These are phyloP conservation scores for Polypedilum vanderplanki DNA, from an alignment of 1,140 invertebrate species.

Conservation along the genomic window DNA sequence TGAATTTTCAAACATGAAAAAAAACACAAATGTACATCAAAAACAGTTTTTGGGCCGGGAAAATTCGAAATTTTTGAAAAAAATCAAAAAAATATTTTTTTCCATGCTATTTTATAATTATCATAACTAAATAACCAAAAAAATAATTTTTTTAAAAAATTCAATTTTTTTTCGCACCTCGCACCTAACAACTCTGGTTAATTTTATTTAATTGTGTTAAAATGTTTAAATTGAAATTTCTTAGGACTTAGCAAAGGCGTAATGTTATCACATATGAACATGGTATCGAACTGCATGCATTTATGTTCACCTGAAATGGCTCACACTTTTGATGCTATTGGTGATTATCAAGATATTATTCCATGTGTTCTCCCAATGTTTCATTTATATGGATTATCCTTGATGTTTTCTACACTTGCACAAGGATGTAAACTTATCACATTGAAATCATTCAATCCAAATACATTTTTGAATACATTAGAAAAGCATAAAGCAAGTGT, in stretches of 20 bases:
- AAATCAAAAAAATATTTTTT: too few relatives aligned
- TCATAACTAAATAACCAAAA: too few relatives aligned
- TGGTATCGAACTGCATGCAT: conserved; percentile 50
- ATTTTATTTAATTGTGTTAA: too few relatives aligned
- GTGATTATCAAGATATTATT: conserved; percentile 50
- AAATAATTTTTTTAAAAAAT: too few relatives aligned
- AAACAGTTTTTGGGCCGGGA: too few relatives aligned
- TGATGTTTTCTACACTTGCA: conserved; percentile 50
- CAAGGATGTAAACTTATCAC: conserved; percentile 62
- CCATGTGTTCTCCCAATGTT: conserved; percentile 71
- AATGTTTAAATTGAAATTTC: too few relatives aligned
- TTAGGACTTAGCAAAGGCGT: conserved; percentile 71
- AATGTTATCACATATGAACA: conserved; percentile 63
- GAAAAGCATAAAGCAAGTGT: conserved; percentile 49
- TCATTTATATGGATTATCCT: conserved; percentile 72
- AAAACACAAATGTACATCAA: too few relatives aligned
- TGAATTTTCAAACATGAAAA: too few relatives aligned
- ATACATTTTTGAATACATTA: conserved; percentile 52
- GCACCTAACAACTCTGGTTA: too few relatives aligned
- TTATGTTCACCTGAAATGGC: conserved; percentile 35
- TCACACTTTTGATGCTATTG: conserved; percentile 41
- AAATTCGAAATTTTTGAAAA: too few relatives aligned
- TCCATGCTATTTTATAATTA: too few relatives aligned
- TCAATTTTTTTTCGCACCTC: too few relatives aligned
- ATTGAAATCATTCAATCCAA: conserved; percentile 64